These are phyloP conservation scores for Cyrtodaria siliqua DNA, from an alignment of 2,888 invertebrate genomes.

Conservation along the genomic window DNA sequence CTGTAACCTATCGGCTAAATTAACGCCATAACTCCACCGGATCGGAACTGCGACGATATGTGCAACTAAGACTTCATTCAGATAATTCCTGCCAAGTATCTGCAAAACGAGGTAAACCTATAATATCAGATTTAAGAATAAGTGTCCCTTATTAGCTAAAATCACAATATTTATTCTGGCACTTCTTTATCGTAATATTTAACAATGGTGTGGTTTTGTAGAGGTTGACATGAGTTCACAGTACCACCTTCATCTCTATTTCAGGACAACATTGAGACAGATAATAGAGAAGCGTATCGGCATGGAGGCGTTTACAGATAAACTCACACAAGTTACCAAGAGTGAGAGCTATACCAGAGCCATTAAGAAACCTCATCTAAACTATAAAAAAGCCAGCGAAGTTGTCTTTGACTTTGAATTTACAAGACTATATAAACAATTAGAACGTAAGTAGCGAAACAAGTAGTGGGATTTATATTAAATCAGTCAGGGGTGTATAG, in stretches of 20 bases:
- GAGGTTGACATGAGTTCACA: too few relatives aligned
- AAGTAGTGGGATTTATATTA: too few relatives aligned
- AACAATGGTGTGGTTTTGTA: too few relatives aligned
- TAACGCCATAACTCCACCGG: too few relatives aligned
- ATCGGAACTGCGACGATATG: too few relatives aligned
- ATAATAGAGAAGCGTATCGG: slow-evolving; percentile 95
- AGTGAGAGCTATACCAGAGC: slow-evolving; percentile 97
- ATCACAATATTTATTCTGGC: too few relatives aligned
- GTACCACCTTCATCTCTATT: slow-evolving; percentile 36
- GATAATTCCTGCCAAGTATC: too few relatives aligned
- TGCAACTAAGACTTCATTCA: too few relatives aligned
- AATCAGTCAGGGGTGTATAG: too few relatives aligned
- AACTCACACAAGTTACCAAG: slow-evolving; percentile 93
- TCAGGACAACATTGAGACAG: slow-evolving; percentile 91
- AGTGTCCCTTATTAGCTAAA: background rate
- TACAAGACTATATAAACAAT: slow-evolving; percentile 93
- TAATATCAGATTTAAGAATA: background rate
- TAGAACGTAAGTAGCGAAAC: slow-evolving; percentile 85
- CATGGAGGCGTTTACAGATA: slow-evolving; percentile 94
- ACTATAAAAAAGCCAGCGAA: slow-evolving; percentile 91
- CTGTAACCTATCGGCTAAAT: too few relatives aligned
- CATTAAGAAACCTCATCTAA: slow-evolving; percentile 96
- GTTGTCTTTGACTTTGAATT: slow-evolving; percentile 97
- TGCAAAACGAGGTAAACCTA: too few relatives aligned
- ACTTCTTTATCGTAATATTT: too few relatives aligned